Evolutionary conservation across 2,113 vertebrate genomes (phyloP), one percentile per base, ranked within the genome.

Genomic region (Anser cygnoides): DNA sequence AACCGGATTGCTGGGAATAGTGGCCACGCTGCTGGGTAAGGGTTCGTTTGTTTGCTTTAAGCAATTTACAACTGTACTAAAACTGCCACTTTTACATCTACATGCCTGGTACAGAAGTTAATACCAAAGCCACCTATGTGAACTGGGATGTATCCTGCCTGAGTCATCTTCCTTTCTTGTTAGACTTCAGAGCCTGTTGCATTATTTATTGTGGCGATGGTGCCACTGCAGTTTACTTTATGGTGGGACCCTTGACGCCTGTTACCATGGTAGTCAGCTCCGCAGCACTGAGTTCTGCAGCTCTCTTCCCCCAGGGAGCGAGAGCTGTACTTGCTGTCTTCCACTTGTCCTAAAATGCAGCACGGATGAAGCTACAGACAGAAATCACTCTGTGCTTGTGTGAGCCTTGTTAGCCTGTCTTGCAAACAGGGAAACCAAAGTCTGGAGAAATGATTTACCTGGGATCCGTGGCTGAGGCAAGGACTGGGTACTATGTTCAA

Each of bases 1-100:
- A 37, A 99, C 99, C 2, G 99, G 99, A 84, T 97, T 99, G 91
- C 98, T 99, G 90, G 99, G 99, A 94, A 99, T 99, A 46, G 99
- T 99, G 50, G 98, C 99, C 37, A 98, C 99, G 0, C 96, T 99
- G 62, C 92, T 99, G 73, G 99, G 99, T 99, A 96, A 98, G 54
- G 58, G 71, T 46, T 83, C 44, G 10, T 59, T 88, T 55, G 10
- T 44, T 82, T 5, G 0, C 44, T 89, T 61, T 75, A 65, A 82
- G 72, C 59, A 57, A 13, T 88, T 91, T 55, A 74, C 74, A 85
- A 0, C 63, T 67, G 78, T 54, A 35, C n/a, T 71, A 76, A 83
- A 92, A 66, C 28, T 29, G 14, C 18, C 25, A 46, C 35, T 82
- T 78, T 33, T 33, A 80, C 37, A 20, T 62, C 57, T 55, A 12